Base-by-base conservation (phyloP, 2,888 invertebrate genomes). In the Sycophila texana region DNA sequence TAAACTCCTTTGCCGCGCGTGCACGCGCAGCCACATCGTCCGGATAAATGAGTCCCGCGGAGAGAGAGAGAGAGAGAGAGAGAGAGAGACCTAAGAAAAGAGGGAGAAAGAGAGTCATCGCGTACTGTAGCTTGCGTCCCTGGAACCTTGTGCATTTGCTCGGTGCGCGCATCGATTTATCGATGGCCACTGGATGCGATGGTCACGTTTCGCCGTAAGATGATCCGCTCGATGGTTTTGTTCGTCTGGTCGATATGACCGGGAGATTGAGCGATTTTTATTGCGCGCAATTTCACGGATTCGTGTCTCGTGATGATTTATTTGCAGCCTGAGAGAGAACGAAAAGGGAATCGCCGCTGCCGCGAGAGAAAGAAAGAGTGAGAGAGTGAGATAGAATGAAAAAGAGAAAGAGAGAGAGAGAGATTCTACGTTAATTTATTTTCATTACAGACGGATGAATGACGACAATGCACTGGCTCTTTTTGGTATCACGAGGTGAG, bases 11-110 rank as follows among this genome's bases (percentile, higher is more conserved):
- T 18, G 18, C 65, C 53, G 60, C 53, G 60, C 58, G 58, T 7
- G 20, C 47, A n/a, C 55, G n/a, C 58, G 18, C 39, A 16, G 55
- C n/a, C 22, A 55, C 70, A 76, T 76, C 76, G 70, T 55, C 49
- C 55, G 70, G 58, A 76, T 76, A 76, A 76, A 76, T 63, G 70
- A 76, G 70, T 63, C 61, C 57, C 49, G 74, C 66, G 74, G 26
- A 53, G 18, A 39, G 63, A 63, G 18, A 39, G 63, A n/a, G n/a
- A 39, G 39, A 57, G 57, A 57, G 12, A 58, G 10, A 57, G 18
- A 58, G 20, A 10, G n/a, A 10, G 10, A 39, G 39, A n/a, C n/a
- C n/a, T n/a, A 30, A 30, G 7, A 30, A 30, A 30, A 30, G 47
- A 63, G 39, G 18, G 53, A 73, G 39, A 53, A 53, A n/a, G 20